phyloP scores from a whole-genome alignment of 2,797 vertebrate species.

The Pachyuromys duprasi region DNA sequence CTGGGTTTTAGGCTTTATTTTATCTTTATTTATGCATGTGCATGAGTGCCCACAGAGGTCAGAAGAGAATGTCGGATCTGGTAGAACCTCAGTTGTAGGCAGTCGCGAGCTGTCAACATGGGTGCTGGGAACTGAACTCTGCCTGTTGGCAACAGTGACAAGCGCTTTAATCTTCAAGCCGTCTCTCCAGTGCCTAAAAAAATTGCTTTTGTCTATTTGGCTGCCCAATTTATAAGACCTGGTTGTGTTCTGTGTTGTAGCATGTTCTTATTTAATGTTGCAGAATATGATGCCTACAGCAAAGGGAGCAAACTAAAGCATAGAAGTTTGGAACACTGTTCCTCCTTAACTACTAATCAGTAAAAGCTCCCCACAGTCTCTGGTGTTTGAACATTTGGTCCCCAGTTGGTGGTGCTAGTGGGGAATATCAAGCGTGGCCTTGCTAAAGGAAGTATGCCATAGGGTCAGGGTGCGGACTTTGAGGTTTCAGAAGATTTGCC shows the following conservation, averaged over 20 bases:
- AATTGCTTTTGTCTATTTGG: neutral
- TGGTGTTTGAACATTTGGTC: neutral
- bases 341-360: neutral
- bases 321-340: accelerated
- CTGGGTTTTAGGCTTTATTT: neutral
- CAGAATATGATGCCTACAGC: neutral
- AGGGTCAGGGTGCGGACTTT: neutral
- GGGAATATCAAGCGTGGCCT: neutral
- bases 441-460: neutral
- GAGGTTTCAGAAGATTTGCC: neutral
- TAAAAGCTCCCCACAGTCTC: neutral
- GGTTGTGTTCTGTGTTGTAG: neutral
- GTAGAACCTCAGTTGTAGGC: too few species aligned
- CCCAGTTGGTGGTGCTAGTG: neutral
- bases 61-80: neutral
- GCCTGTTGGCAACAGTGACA: neutral
- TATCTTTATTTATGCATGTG: neutral
- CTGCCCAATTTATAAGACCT: neutral
- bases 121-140: neutral
- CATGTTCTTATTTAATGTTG: neutral
- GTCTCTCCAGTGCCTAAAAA: neutral
- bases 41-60: neutral
- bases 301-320: neutral
- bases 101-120: neutral
- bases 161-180: neutral